Base-by-base conservation (phyloP, 2,888 invertebrate species). In the Isoperla grammatica region DNA sequence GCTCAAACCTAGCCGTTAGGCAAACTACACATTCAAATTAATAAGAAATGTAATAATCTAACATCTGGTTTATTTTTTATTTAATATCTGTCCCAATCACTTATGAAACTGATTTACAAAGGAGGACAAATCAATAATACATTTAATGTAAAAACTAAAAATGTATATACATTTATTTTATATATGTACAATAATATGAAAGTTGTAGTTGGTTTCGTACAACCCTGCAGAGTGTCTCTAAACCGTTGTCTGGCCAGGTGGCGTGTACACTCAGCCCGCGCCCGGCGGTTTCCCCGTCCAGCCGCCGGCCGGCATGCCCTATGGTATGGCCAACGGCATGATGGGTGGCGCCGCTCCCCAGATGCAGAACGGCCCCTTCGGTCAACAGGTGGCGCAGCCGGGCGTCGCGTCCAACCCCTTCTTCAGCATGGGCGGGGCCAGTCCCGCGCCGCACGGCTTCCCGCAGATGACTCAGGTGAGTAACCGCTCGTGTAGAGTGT, bases 371-470 rank as follows among this genome's bases (percentile, higher is more conserved):
- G 64, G 63, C 13, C 60, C 61, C 13, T 65, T 63, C 60, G 57
- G 57, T 11, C n/a, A n/a, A n/a, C 29, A 29, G 29, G 29, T 29
- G 29, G 40, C 55, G 6, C 49, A 63, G 39, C 29, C 29, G 29
- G 29, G 29, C 29, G 8, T 29, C 29, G 64, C 63, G 17, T 65
- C 66, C 17, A 66, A 66, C 59, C 66, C 66, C 17, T 66, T 66
- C 59, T 65, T 65, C 60, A 63, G 59, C 55, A 66, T 64, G 62
- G 63, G 61, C 8, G n/a, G n/a, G 9, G 42, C 60, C 19, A 58
- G 29, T 45, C 60, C 49, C 19, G 43, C 8, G 23, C 55, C 13
- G 40, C 59, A 59, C 17, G 50, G 56, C 22, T 62, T 60, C 20
- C 54, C 53, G 22, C 53, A 48, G n/a, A 57, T 60, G 57, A 37